Conservation (phyloP, 2,888 invertebrate species). For the Cryptus viduatorius region DNA sequence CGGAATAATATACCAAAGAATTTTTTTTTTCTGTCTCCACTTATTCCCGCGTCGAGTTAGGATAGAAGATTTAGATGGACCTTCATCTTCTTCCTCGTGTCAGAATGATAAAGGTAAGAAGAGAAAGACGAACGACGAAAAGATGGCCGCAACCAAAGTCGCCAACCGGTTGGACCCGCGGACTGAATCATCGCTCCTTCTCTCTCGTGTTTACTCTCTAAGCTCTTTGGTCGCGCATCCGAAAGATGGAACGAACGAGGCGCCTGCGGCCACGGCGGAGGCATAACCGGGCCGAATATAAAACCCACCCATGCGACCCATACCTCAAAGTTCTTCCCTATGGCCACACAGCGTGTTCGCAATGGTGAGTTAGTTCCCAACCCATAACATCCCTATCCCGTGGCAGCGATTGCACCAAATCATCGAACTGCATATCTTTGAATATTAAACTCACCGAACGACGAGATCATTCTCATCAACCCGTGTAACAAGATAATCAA, state of each 20-base stretch:
- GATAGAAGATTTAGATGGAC: not conserved
- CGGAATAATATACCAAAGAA: not conserved
- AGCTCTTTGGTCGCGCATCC: constrained; percentile 69
- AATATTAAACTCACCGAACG: not conserved
- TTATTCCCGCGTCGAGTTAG: not conserved
- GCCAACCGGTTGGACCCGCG: constrained; percentile 82
- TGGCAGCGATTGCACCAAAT: not conserved
- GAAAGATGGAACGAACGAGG: constrained; percentile 56
- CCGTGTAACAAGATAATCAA: constrained; percentile 1
- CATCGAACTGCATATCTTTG: not conserved
- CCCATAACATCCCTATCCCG: not conserved
- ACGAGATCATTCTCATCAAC: not conserved
- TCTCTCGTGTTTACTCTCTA: constrained; percentile 78
- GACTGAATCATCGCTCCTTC: constrained; percentile 46
- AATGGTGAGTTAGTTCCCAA: not conserved
- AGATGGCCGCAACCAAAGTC: constrained; percentile 83
- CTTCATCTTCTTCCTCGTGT: constrained; percentile 34
- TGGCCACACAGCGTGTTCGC: constrained; percentile 54
- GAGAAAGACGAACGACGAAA: constrained; percentile 78
- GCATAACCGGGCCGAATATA: constrained; percentile 72
- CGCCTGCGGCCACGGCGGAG: constrained; percentile 68
- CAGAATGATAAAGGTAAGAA: constrained; percentile 74
- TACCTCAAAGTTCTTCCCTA: constrained; percentile 37
- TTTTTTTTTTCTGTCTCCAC: not conserved
- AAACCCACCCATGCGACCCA: constrained; percentile 61